These are phyloP conservation scores for Zapornia atra DNA, from an alignment of 2,113 vertebrate species.

Conservation along the genomic window DNA sequence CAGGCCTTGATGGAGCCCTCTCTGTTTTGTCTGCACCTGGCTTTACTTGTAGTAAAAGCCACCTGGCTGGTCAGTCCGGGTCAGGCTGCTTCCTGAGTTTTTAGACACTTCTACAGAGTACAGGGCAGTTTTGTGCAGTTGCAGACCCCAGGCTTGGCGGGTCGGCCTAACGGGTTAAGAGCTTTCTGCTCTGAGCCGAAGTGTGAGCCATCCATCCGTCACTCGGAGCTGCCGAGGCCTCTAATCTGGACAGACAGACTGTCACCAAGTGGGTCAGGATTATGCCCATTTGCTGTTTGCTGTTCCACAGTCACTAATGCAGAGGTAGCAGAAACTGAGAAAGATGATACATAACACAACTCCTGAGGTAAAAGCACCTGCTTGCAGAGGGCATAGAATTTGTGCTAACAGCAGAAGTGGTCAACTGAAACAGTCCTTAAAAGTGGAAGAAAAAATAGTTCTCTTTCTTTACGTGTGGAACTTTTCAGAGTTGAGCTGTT, in stretches of 20 bases:
- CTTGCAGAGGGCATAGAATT: not conserved
- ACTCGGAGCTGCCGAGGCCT: not conserved
- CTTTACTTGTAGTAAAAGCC: not conserved
- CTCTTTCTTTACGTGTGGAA: not conserved
- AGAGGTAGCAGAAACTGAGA: not conserved
- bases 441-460: not conserved
- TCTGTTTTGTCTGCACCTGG: not conserved
- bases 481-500: not conserved
- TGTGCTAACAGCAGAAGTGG: not conserved
- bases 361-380: not conserved
- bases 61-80: not conserved
- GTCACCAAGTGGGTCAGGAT: fast-evolving
- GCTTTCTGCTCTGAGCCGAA: not conserved
- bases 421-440: not conserved
- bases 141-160: not conserved
- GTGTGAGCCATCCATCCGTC: no score
- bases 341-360: fast-evolving
- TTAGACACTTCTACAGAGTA: not conserved
- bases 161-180: not conserved
- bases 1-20: not conserved
- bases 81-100: not conserved
- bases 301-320: fast-evolving
- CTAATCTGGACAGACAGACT: not conserved
- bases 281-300: no score
- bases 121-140: not conserved